Evolutionary conservation across 2,113 vertebrate genomes (phyloP).

Genomic region (Ameiurus melas): DNA sequence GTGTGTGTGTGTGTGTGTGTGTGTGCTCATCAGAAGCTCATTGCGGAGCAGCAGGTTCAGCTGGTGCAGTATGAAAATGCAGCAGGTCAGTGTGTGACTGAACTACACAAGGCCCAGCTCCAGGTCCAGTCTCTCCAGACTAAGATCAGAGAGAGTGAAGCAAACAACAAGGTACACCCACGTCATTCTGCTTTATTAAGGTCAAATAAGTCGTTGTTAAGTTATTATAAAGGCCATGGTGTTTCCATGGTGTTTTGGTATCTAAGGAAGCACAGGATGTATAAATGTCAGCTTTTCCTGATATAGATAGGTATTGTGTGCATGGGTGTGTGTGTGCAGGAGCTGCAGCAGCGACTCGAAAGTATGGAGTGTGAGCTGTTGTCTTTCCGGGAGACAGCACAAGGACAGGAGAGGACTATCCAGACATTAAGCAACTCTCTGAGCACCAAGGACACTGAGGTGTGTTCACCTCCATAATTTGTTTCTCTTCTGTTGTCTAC

Average conservation of each 20-base stretch:
- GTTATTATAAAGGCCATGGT: background rate
- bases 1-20: conserved; percentile 1
- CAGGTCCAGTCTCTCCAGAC: conserved; percentile 72
- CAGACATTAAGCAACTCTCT: conserved; percentile 79
- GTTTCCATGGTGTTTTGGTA: background rate
- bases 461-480: conserved; percentile 52
- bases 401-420: conserved; percentile 77
- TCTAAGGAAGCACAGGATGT: conserved; percentile 15
- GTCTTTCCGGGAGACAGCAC: conserved; percentile 74
- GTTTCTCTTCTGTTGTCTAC: background rate
- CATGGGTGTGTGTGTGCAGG: conserved; percentile 63
- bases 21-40: conserved; percentile 60
- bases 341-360: conserved; percentile 81
- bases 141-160: conserved; percentile 78
- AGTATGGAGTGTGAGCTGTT: conserved; percentile 81
- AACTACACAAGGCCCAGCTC: conserved; percentile 72
- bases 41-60: conserved; percentile 69
- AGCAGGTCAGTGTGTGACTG: conserved; percentile 61
- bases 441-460: conserved; percentile 85
- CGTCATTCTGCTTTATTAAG: background rate
- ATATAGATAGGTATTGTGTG: background rate
- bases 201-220: background rate
- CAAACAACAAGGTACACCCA: conserved; percentile 79
- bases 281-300: background rate
- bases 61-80: conserved; percentile 61